Evolutionary conservation across 2,113 vertebrate species (phyloP), one percentile per base, ranked within the genome.

Genomic region (Atrichornis clamosus): DNA sequence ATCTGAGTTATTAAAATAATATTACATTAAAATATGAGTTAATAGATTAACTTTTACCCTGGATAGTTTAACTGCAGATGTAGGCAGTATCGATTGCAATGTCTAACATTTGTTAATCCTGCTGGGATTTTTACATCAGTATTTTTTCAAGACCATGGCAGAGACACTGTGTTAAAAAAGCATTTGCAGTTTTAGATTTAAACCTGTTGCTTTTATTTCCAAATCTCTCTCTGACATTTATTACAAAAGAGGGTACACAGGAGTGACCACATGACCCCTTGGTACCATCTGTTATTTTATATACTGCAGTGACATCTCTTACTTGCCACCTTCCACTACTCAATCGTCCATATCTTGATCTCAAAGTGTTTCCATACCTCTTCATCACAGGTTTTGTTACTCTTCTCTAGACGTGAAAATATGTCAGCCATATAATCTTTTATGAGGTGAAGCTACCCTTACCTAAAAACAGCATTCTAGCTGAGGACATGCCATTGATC

Each of bases 401-500:
- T 87, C 62, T 72, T 94, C 53, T 73, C 80, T 69, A 49, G 65
- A 53, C 18, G 23, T 94, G 92, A 94, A 96, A 96, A 94, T 95
- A 96, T 93, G 83, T 89, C 80, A 90, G 85, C 76, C 83, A 84
- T 96, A 96, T 95, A 95, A 95, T 78, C 82, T 93, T 97, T 96
- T 95, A 96, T 87, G 90, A 95, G 92, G 93, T 95, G 96, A 93
- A 96, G 64, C 92, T 95, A 86, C 76, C 72, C 86, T 72, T 84
- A 90, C 93, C 90, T 95, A 94, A 96, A 93, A 89, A 32, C 80
- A 90, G 86, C 89, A 58, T 93, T 95, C 83, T 84, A 82, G 52
- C 52, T 81, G 73, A 75, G 93, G 55, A 87, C 12, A 4, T 91
- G 86, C 58, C 93, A 97, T 96, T 94, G 95, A 96, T 96, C 96